Percentiles rank a stretch among this genome's conserved stretches.
Evolutionary conservation across 1,140 invertebrate genomes (phyloP).

Genomic region (Oryzaephilus surinamensis): DNA sequence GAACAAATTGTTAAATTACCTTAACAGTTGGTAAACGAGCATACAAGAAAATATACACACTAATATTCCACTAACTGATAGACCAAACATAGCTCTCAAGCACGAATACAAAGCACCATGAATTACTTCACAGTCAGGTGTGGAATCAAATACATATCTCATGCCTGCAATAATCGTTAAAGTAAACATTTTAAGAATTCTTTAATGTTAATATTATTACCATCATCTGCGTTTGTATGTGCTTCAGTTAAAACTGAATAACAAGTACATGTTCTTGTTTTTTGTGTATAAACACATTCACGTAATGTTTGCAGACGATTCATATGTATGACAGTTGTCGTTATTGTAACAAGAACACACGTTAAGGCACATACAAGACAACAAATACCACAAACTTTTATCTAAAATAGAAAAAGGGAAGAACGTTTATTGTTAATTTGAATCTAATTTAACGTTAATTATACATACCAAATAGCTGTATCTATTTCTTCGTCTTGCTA

Average conservation of each 20-base stretch:
- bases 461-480: constrained; percentile 73
- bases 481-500: constrained; percentile 70
- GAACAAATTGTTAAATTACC: constrained; percentile 36
- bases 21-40: constrained; percentile 78
- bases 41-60: constrained; percentile 86
- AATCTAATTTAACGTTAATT: constrained; percentile 4
- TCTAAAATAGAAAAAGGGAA: constrained; percentile 44
- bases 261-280: constrained; percentile 66
- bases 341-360: constrained; percentile 79
- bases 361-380: constrained; percentile 73
- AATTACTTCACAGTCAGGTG: constrained; percentile 74
- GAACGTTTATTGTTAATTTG: constrained; percentile 6
- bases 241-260: constrained; percentile 52
- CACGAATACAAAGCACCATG: constrained; percentile 80
- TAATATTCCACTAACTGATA: constrained; percentile 78
- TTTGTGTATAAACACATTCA: constrained; percentile 75
- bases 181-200: constrained; percentile 1
- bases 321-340: constrained; percentile 89
- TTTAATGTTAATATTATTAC: constrained; percentile 32
- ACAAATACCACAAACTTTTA: constrained; percentile 75
- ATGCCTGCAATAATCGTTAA: constrained; percentile 37
- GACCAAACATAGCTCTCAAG: constrained; percentile 73
- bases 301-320: constrained; percentile 74
- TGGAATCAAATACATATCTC: constrained; percentile 67
- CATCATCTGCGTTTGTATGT: constrained; percentile 47